phyloP scores from a whole-genome alignment of 2,113 vertebrate genomes.

The Oenanthe melanoleuca region DNA sequence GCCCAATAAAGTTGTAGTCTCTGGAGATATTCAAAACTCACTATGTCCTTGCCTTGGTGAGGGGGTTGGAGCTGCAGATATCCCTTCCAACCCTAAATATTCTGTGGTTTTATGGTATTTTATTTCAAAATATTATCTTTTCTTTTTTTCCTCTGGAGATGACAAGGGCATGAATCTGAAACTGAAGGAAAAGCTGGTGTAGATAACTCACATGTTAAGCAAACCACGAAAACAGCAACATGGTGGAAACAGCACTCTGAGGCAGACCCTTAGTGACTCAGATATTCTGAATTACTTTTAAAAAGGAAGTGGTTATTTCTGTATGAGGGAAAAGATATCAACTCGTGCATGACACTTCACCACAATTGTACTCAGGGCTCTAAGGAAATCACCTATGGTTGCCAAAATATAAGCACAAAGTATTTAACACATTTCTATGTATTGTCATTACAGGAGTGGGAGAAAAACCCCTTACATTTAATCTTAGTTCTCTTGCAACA shows the following conservation, averaged over 20 bases:
- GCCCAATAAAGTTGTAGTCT: neutral
- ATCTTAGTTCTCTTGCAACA: neutral
- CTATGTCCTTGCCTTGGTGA: neutral
- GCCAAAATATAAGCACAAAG: neutral
- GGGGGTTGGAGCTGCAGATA: neutral
- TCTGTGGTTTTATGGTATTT: neutral
- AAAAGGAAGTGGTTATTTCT: conserved; percentile 44
- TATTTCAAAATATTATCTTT: neutral
- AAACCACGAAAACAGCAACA: neutral
- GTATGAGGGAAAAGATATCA: neutral
- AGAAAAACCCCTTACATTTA: neutral
- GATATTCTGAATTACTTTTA: conserved; percentile 32
- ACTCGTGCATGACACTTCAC: neutral
- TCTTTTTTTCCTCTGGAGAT: neutral
- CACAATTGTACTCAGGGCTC: neutral
- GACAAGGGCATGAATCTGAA: neutral
- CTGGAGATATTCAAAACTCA: neutral
- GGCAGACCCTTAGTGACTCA: conserved; percentile 22
- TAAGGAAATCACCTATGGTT: neutral
- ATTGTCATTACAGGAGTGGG: neutral
- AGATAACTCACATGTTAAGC: neutral
- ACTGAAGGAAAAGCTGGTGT: neutral
- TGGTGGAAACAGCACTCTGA: neutral
- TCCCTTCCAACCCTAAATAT: neutral
- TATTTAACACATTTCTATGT: neutral